Evolutionary conservation across 2,888 invertebrate species (phyloP), one percentile per base, ranked within the genome.

Genomic region (Villa cingulata): DNA sequence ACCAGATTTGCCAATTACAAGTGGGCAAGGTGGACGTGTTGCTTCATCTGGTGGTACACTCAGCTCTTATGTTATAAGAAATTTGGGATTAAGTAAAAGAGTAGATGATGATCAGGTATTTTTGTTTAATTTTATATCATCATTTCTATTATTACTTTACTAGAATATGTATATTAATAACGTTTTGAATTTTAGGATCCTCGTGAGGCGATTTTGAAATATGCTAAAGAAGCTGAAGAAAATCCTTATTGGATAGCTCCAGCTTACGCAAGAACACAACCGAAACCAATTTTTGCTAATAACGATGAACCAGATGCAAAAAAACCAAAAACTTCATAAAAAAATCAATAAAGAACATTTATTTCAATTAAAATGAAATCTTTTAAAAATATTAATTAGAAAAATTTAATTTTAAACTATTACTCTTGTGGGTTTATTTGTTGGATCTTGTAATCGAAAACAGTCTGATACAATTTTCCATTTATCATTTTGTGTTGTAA

Each of bases 161-260:
- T n/a, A 6, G 20, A 43, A 14, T 5, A 10, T 36, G 4, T n/a
- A n/a, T 16, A 18, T 17, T 34, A 9, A 36, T 17, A 15, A 36
- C 37, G 5, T 20, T 42, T 18, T n/a, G 18, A 46, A 27, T 46
- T 27, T 10, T n/a, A 46, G 51, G 94, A 97, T 73, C 95, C 96
- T 0, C 76, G 96, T 43, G 94, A 92, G 60, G 96, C 96, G 3
- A 92, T 97, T 55, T 71, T 96, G 48, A 86, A 91, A 56, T 94
- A 81, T 65, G 96, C 96, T 0, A 90, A 95, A 62, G 92, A 91
- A 3, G 96, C 95, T 0, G 94, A 79, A 43, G 90, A 95, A 62
- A 90, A 96, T 74, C 96, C 96, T 0, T 94, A 91, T 63, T 97
- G 95, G 95, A 88, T 92, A 36, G 81, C 91, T 0, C 92, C 91